Percentiles rank a stretch among this genome's conserved stretches.
Conservation (phyloP, 92 coral and sea anemone genomes). For the Virgularia gustaviana region DNA sequence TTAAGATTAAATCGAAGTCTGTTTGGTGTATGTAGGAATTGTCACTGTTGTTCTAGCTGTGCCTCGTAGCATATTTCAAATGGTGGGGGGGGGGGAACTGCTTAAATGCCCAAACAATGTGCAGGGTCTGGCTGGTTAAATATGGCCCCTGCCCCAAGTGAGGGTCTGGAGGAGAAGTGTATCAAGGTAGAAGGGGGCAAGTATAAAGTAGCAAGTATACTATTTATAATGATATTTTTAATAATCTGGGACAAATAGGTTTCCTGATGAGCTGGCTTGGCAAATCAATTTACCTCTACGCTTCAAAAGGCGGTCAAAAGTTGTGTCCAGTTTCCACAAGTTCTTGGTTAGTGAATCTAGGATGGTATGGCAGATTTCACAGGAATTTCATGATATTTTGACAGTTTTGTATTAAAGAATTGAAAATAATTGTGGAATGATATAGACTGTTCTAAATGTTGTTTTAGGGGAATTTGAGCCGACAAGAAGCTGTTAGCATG, state of each 20-base stretch:
- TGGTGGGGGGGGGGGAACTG: no score
- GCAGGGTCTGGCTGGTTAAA: no score
- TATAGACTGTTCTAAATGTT: slow-evolving; percentile 73
- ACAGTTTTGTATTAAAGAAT: not conserved
- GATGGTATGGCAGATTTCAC: slow-evolving; percentile 45
- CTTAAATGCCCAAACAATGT: no score
- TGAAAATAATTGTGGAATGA: slow-evolving; percentile 39
- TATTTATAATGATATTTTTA: not conserved
- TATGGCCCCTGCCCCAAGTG: no score
- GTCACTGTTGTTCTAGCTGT: no score
- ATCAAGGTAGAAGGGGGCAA: no score
- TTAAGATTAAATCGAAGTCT: no score
- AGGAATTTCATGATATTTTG: not conserved
- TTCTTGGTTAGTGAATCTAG: slow-evolving; percentile 90
- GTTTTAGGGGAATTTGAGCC: slow-evolving; percentile 76
- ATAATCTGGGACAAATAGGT: slow-evolving; percentile 60
- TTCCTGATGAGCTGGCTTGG: slow-evolving; percentile 92
- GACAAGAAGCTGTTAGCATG: slow-evolving; percentile 98
- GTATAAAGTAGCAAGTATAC: no score
- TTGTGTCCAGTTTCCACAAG: slow-evolving; percentile 69
- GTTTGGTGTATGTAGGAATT: no score
- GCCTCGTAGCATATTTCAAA: no score
- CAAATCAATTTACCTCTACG: slow-evolving; percentile 73
- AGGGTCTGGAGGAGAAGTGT: no score
- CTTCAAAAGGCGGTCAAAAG: slow-evolving; percentile 68